Evolutionary conservation across 2,113 vertebrate genomes (phyloP).

Genomic region (Alethe castanea): DNA sequence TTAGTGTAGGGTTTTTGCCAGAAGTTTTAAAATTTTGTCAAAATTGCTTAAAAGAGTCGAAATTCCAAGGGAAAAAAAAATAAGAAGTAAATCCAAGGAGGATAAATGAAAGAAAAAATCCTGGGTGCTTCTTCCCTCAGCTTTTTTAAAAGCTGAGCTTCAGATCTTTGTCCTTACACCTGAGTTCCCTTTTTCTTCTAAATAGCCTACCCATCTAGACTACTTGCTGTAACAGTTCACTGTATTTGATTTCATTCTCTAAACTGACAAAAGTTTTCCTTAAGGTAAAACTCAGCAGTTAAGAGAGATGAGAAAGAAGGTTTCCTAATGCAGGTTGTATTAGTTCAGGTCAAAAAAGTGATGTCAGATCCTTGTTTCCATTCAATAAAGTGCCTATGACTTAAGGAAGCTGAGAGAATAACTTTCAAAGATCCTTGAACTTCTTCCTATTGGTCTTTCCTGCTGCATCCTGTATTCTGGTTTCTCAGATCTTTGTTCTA

Average conservation of each 20-base stretch:
- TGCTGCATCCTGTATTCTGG: not conserved
- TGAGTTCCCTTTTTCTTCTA: not conserved
- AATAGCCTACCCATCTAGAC: not conserved
- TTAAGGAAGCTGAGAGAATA: not conserved
- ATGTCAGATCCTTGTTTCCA: not conserved
- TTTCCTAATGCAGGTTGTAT: not conserved
- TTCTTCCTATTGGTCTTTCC: not conserved
- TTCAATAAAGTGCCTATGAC: not conserved
- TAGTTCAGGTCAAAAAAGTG: not conserved
- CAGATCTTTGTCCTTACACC: not conserved
- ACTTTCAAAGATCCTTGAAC: not conserved
- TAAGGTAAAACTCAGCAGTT: not conserved
- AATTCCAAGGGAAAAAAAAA: not conserved
- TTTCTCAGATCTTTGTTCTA: not conserved
- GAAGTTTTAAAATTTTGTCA: not conserved
- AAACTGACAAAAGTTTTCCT: not conserved
- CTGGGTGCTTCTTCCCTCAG: not conserved
- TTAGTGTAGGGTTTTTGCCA: not conserved
- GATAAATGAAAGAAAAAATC: not conserved
- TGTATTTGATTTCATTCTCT: not conserved
- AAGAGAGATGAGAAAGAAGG: not conserved
- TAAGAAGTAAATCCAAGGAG: not conserved
- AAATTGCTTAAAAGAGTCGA: not conserved
- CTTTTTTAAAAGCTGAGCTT: not conserved
- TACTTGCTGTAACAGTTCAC: not conserved